These are phyloP conservation scores for Archocentrus centrarchus DNA, from an alignment of 2,113 vertebrate species.

Conservation along the genomic window DNA sequence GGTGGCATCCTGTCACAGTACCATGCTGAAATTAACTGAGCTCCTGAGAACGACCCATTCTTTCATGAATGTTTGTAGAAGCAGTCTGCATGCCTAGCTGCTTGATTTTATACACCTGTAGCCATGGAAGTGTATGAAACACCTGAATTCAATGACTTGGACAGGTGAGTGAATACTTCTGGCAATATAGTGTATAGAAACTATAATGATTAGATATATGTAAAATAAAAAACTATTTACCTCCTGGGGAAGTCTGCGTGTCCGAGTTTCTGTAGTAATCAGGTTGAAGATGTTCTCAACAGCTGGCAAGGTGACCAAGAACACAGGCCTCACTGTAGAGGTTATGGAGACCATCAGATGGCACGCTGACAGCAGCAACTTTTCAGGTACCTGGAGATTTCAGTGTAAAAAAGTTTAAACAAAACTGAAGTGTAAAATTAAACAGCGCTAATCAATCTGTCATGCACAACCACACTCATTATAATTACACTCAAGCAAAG, in stretches of 20 bases:
- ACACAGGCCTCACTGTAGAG: conserved; percentile 94
- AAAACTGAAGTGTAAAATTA: not conserved
- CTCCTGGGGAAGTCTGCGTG: conserved; percentile 90
- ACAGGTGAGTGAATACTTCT: too few species aligned
- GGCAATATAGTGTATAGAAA: too few species aligned
- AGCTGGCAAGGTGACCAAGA: conserved; percentile 91
- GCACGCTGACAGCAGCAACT: conserved; percentile 92
- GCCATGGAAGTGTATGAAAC: too few species aligned
- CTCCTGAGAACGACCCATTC: too few species aligned
- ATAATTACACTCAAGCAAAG: not conserved
- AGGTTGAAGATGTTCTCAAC: conserved; percentile 95
- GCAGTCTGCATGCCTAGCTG: too few species aligned
- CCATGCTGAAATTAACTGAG: too few species aligned
- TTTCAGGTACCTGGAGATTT: conserved; percentile 90
- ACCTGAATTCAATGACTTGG: too few species aligned
- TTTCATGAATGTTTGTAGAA: too few species aligned
- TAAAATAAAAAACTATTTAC: conserved; percentile 66
- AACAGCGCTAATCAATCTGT: not conserved
- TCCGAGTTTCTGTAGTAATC: conserved; percentile 90
- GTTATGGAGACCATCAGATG: conserved; percentile 94
- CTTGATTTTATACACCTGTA: too few species aligned
- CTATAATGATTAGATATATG: not conserved
- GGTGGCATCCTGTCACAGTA: too few species aligned
- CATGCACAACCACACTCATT: not conserved
- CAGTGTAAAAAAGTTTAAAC: not conserved